Evolutionary conservation across 2,113 vertebrate genomes (phyloP), one percentile per base, ranked within the genome.

Genomic region (Pygoscelis adeliae): DNA sequence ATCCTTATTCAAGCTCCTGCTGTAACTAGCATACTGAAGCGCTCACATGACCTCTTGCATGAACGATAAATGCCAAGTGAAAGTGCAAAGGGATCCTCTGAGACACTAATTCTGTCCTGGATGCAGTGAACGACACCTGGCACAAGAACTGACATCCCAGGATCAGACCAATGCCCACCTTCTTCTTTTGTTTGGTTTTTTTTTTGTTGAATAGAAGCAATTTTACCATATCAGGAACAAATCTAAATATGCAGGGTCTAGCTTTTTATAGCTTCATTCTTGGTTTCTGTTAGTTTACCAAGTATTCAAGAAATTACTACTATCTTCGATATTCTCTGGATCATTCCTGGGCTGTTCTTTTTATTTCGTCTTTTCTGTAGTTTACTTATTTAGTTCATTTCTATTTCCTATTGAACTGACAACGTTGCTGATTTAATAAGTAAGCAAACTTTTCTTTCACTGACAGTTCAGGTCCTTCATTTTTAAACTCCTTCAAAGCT

Each of bases 11-110:
- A n/a, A 53, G 15, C 15, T 87, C 38, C 9, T 17, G 27, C 16
- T 44, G 19, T 34, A 66, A 76, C 4, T 9, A 58, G 19, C 10
- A 22, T 11, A 15, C 9, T n/a, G 59, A 44, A 77, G 34, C 2
- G 3, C 29, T 87, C 10, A 22, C 3, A 5, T 0, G 2, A 63
- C 3, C 15, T 76, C 44, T 40, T 76, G 14, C 29, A 59, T 0
- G 5, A 95, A 29, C 1, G 2, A 11, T 26, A 34, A 71, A 76
- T 1, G 4, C 9, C 58, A 52, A 44, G 10, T 4, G 17, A 72
- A 67, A 63, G n/a, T 5, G 4, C 9, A 52, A 53, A 49, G 4
- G 19, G 29, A 15, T 80, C 36, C 26, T 81, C 53, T 40, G 19
- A 66, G 34, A 15, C 13, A 66, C 20, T 40, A 55, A 30, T 81